These are phyloP conservation scores for Xylophagus ater DNA, from an alignment of 2,888 invertebrate genomes.

Conservation along the genomic window DNA sequence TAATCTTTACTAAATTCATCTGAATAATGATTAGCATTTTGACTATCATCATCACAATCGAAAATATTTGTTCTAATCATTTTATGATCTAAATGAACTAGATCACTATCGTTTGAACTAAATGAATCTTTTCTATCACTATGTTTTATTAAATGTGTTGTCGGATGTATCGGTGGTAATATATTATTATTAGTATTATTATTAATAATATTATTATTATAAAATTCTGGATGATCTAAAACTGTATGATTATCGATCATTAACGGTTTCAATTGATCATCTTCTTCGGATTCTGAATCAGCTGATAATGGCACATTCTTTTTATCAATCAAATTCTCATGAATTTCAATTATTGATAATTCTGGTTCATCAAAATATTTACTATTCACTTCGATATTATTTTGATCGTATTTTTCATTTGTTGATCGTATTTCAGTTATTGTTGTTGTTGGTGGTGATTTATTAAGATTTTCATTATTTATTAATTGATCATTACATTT, in stretches of 20 bases:
- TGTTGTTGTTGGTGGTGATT: background rate
- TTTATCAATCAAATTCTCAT: conserved; percentile 28
- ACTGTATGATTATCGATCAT: conserved; percentile 35
- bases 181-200: too few relatives aligned
- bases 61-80: too few relatives aligned
- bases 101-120: conserved; percentile 50
- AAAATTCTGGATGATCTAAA: conserved; percentile 27
- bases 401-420: conserved; percentile 1
- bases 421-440: background rate
- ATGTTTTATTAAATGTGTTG: conserved; percentile 31
- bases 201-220: conserved; percentile 13
- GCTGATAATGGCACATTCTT: too few relatives aligned
- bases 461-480: too few relatives aligned
- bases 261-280: conserved; percentile 37
- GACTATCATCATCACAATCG: too few relatives aligned
- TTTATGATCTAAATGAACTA: conserved; percentile 47
- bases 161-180: conserved; percentile 16
- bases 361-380: conserved; percentile 17
- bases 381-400: conserved; percentile 1
- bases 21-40: too few relatives aligned
- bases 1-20: conserved; percentile 52
- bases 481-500: background rate
- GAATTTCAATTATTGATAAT: conserved; percentile 21
- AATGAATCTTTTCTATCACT: conserved; percentile 49
- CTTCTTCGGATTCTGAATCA: conserved; percentile 33